Evolutionary conservation across 2,113 vertebrate species (phyloP).

Genomic region (Cyprinus carpio): DNA sequence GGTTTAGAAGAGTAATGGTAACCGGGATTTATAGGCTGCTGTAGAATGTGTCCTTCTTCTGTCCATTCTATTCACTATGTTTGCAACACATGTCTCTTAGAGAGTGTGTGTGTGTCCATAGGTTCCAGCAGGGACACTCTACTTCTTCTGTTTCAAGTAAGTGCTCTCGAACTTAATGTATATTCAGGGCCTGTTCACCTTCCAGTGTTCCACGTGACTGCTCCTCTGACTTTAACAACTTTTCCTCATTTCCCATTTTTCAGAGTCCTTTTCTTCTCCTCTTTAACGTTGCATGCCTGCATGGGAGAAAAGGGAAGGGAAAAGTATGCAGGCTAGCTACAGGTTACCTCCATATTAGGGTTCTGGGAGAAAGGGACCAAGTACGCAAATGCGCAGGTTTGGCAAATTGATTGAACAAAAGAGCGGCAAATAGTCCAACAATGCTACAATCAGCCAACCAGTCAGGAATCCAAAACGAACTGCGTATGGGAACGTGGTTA

Average conservation of each 20-base stretch:
- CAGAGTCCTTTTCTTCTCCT: slow-evolving; percentile 4
- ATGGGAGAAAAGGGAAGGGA: not conserved
- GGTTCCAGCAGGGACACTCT: slow-evolving; percentile 4
- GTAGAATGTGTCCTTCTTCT: slow-evolving; percentile 5
- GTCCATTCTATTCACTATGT: not conserved
- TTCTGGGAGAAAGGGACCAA: too few species aligned
- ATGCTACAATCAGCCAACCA: too few species aligned
- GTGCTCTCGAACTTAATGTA: slow-evolving; percentile 75
- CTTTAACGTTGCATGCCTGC: not conserved
- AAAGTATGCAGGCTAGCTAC: not conserved
- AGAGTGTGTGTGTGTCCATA: slow-evolving; percentile 23
- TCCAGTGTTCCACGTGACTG: slow-evolving; percentile 65
- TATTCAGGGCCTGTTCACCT: slow-evolving; percentile 74
- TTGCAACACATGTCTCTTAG: not conserved
- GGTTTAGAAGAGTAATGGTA: not conserved
- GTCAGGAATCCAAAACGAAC: too few species aligned
- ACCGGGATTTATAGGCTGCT: not conserved
- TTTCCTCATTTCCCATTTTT: slow-evolving; percentile 8
- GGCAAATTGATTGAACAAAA: too few species aligned
- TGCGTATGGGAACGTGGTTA: too few species aligned
- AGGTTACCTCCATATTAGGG: too few species aligned
- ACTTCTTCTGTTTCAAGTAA: slow-evolving; percentile 72
- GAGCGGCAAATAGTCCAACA: too few species aligned
- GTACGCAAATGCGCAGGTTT: too few species aligned
- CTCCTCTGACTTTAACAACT: not conserved